Base-by-base conservation (phyloP, 1,140 invertebrate genomes). In the Drosophila subobscura region DNA sequence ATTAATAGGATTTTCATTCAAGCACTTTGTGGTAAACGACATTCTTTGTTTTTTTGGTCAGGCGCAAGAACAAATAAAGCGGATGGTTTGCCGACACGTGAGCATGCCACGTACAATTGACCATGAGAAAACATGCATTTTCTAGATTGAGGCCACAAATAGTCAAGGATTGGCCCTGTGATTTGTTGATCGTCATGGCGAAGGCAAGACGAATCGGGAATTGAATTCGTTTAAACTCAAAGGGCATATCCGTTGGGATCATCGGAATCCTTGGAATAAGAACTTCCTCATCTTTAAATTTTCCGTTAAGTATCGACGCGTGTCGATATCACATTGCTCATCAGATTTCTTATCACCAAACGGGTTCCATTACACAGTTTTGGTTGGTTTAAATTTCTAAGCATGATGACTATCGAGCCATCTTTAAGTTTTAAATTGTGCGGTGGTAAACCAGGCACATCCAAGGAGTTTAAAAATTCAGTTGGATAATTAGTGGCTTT, bases 321-420 rank as follows among this genome's bases (percentile, higher is more conserved):
- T 47, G 8, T n/a, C n/a, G n/a, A n/a, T 23, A 47, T 23, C 4
- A 47, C n/a, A 47, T 29, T 47, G 45, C 22, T 47, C 45, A 47
- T 29, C 22, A 47, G 22, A 12, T 47, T 47, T 22, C 16, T 47
- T 3, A 47, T 16, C 45, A 22, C 45, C 45, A 23, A 47, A 22
- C 14, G 45, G 0, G 45, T 47, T 22, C 27, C 49, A 10, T 33
- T 51, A 23, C 3, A 51, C 8, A 14, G 23, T 51, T 51, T 51
- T 47, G 22, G 45, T 29, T 14, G 23, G 49, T 29, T 51, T 51
- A 33, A 33, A 4, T 33, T 51, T 29, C 10, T 22, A 33, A 50
- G 10, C 25, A 20, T 20, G 1, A 20, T 20, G 16, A 20, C 16
- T 20, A 20, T 1, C 16, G 16, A 20, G 16, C 16, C 16, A 20